Conservation (phyloP, 2,797 vertebrate genomes). For the Gymnopithys bicolor region DNA sequence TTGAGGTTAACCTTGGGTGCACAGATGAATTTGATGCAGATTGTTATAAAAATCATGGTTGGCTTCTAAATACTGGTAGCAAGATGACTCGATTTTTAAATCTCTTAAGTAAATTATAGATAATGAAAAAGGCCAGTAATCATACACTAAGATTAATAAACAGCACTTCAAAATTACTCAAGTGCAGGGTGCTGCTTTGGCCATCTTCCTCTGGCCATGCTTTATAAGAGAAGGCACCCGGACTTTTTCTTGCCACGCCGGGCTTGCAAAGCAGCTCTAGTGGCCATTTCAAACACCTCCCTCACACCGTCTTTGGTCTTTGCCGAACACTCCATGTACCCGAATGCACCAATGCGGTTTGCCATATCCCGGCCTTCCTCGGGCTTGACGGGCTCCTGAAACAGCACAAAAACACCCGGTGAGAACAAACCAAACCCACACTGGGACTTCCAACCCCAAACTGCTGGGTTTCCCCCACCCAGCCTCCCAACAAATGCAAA, state of each 20-base stretch:
- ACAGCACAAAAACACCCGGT: conserved; percentile 9
- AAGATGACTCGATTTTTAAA: conserved; percentile 84
- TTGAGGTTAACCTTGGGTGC: conserved; percentile 81
- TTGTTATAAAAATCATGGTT: conserved; percentile 82
- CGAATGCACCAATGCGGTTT: conserved; percentile 92
- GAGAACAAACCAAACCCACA: background rate
- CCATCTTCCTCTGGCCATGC: conserved; percentile 76
- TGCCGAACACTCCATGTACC: conserved; percentile 99
- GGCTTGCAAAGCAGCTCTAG: conserved; percentile 96
- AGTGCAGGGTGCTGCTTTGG: conserved; percentile 80
- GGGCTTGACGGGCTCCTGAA: conserved; percentile 93
- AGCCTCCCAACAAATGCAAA: background rate
- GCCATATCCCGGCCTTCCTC: conserved; percentile 98
- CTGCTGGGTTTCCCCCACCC: background rate
- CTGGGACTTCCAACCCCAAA: background rate
- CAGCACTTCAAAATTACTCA: conserved; percentile 85
- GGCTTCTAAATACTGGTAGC: conserved; percentile 96
- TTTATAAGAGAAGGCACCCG: conserved; percentile 95
- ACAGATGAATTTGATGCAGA: conserved; percentile 81
- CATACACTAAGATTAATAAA: conserved; percentile 89
- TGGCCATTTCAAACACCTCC: conserved; percentile 99
- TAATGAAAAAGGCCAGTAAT: conserved; percentile 87
- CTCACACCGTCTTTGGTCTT: conserved; percentile 98
- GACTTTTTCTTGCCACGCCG: conserved; percentile 92
- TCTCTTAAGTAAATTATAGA: conserved; percentile 85